phyloP scores from a whole-genome alignment of 2,888 invertebrate species.

The Exephanes ischioxanthus region DNA sequence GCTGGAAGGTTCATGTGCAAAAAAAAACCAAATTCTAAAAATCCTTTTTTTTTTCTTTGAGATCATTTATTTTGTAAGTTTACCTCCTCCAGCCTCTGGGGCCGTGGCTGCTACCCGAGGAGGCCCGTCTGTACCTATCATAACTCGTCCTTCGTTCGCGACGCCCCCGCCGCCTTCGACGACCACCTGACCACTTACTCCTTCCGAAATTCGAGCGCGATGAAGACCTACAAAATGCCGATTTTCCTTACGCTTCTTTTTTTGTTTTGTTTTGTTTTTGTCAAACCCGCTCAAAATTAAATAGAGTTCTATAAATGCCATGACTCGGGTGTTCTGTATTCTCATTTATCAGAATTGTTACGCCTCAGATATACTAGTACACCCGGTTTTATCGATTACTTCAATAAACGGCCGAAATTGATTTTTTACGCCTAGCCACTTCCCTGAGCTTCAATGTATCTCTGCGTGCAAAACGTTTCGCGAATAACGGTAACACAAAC shows the following conservation, averaged over 20 bases:
- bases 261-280: neutral
- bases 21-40: constrained; percentile 32
- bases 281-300: neutral
- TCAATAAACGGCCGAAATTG: neutral
- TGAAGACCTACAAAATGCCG: constrained; percentile 79
- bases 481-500: neutral
- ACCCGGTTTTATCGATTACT: neutral
- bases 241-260: constrained; percentile 60
- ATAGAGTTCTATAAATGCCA: neutral
- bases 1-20: constrained; percentile 21
- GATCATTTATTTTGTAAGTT: constrained; percentile 56
- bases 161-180: constrained; percentile 69
- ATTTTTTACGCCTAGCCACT: neutral
- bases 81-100: constrained; percentile 80
- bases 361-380: neutral
- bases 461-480: neutral
- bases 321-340: neutral
- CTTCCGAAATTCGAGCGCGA: constrained; percentile 79
- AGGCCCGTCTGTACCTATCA: constrained; percentile 76
- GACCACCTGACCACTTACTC: constrained; percentile 76
- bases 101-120: constrained; percentile 75
- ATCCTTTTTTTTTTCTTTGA: neutral
- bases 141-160: constrained; percentile 75
- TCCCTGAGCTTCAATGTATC: constrained; percentile 1
- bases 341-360: neutral